Percentiles rank a stretch among this genome's conserved stretches.
Conservation (phyloP, 2,888 invertebrate genomes). For the Stenolophus ochropezus region DNA sequence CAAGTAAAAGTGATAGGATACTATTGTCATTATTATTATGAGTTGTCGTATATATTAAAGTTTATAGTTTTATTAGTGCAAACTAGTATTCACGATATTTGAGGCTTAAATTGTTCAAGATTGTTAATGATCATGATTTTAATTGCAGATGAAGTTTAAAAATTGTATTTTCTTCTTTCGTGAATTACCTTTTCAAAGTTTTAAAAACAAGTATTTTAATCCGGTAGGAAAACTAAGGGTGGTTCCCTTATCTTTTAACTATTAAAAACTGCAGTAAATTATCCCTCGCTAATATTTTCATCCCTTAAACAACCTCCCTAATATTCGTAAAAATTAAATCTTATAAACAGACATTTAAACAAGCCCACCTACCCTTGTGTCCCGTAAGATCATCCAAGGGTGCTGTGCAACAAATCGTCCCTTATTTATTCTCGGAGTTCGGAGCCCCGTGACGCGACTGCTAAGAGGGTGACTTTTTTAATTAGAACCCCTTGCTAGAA, state of each 20-base stretch:
- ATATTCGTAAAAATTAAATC: conserved; percentile 43
- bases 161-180: no score
- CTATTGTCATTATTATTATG: no score
- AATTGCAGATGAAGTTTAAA: no score
- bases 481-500: conserved; percentile 62
- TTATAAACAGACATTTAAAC: conserved; percentile 50
- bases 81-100: no score
- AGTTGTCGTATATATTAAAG: no score
- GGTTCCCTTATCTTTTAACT: background rate
- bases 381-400: conserved; percentile 27
- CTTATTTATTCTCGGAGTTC: conserved; percentile 64
- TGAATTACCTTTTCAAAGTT: no score
- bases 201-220: no score
- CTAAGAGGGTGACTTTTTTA: conserved; percentile 64
- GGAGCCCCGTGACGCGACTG: conserved; percentile 56
- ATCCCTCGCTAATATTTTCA: background rate
- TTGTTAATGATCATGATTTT: no score
- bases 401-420: conserved; percentile 65
- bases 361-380: conserved; percentile 22
- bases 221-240: no score
- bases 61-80: no score
- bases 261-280: background rate
- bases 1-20: no score
- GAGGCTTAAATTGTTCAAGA: no score
- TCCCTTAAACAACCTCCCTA: background rate